Conservation (phyloP, 2,888 invertebrate species). For the Perizoma affinitatum region DNA sequence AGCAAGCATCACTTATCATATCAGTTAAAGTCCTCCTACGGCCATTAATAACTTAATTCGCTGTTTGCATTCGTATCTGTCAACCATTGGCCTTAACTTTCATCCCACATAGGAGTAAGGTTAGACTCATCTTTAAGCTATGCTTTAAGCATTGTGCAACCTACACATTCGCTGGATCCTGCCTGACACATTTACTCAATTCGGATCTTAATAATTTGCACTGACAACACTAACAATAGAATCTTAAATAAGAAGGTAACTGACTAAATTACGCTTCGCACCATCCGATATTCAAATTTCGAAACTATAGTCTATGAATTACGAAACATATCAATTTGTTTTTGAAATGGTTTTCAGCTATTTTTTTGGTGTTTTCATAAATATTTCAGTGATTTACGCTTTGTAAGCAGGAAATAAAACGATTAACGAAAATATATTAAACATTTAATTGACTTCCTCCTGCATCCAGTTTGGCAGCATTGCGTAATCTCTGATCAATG, state of each 20-base stretch:
- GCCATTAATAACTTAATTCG: constrained; percentile 58
- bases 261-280: constrained; percentile 49
- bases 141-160: constrained; percentile 68
- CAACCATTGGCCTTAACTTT: constrained; percentile 70
- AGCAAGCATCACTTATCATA: constrained; percentile 44
- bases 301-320: constrained; percentile 40
- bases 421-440: constrained; percentile 51
- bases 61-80: constrained; percentile 67
- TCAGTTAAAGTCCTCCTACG: constrained; percentile 51
- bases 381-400: constrained; percentile 8
- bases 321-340: constrained; percentile 25
- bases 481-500: constrained; percentile 81
- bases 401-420: constrained; percentile 27
- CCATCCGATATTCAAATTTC: constrained; percentile 53
- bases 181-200: constrained; percentile 74
- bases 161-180: constrained; percentile 53
- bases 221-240: constrained; percentile 69
- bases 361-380: neutral
- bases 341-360: constrained; percentile 6
- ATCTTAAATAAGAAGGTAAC: constrained; percentile 69
- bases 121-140: constrained; percentile 65
- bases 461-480: constrained; percentile 78
- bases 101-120: constrained; percentile 65
- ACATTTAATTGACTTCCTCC: constrained; percentile 67
- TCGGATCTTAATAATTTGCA: constrained; percentile 69